Evolutionary conservation across 2,113 vertebrate genomes (phyloP).

Genomic region (Ranitomeya variabilis): DNA sequence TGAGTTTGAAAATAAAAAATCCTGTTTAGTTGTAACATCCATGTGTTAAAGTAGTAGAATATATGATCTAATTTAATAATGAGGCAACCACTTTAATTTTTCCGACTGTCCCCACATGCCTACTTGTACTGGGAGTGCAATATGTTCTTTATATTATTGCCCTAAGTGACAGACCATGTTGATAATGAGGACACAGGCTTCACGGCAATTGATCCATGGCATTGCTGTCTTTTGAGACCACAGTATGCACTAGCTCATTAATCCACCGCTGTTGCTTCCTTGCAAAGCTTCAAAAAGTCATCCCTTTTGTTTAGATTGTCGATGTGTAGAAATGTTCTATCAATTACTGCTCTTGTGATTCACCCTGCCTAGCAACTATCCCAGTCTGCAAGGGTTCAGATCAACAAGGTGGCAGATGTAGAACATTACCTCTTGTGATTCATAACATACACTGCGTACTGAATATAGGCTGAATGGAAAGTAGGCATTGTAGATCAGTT

Average conservation of each 20-base stretch:
- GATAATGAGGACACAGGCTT: conserved; percentile 66
- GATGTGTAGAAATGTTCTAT: conserved; percentile 58
- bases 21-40: neutral
- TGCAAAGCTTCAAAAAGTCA: conserved; percentile 55
- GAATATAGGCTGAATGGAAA: neutral
- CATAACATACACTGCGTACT: neutral
- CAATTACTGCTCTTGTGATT: conserved; percentile 61
- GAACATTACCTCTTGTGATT: conserved; percentile 22
- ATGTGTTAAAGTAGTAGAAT: neutral
- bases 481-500: neutral
- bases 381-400: neutral
- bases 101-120: conserved; percentile 33
- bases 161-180: conserved; percentile 65
- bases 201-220: conserved; percentile 67
- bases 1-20: neutral
- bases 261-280: conserved; percentile 61
- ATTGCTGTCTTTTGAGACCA: conserved; percentile 63
- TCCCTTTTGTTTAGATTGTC: conserved; percentile 54
- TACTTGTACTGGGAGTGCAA: conserved; percentile 48
- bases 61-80: neutral
- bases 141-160: conserved; percentile 56
- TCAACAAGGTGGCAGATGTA: conserved; percentile 21
- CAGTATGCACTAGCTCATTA: conserved; percentile 68
- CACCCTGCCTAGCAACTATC: conserved; percentile 37
- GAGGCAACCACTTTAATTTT: neutral